These are phyloP conservation scores for Lophochroa leadbeateri DNA, from an alignment of 2,113 vertebrate species.

Conservation along the genomic window DNA sequence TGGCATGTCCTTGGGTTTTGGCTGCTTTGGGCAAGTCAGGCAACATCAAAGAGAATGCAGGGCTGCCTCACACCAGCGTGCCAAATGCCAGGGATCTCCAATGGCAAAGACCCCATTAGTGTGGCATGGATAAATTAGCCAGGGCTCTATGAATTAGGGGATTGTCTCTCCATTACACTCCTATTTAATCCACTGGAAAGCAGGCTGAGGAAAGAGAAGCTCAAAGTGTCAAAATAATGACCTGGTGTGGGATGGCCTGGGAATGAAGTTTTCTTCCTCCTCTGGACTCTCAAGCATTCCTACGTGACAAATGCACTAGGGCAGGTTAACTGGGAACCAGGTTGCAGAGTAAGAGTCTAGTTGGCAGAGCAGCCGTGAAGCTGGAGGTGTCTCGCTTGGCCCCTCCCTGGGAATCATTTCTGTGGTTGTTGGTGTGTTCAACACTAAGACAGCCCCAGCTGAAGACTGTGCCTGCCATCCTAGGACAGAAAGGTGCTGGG, in stretches of 20 bases:
- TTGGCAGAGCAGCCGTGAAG: neutral
- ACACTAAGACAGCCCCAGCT: neutral
- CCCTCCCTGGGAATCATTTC: neutral
- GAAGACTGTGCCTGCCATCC: neutral
- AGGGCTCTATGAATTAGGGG: slow-evolving; percentile 69
- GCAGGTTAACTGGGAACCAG: slow-evolving; percentile 17
- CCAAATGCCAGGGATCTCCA: slow-evolving; percentile 60
- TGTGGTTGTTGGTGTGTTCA: neutral
- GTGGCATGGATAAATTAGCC: slow-evolving; percentile 71
- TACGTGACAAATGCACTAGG: neutral
- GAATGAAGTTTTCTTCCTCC: slow-evolving; percentile 30
- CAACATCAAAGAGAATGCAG: slow-evolving; percentile 47
- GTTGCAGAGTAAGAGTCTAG: neutral
- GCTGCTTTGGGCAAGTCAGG: slow-evolving; percentile 7
- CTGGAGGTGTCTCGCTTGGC: neutral
- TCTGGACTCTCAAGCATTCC: neutral
- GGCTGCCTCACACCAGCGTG: slow-evolving; percentile 50
- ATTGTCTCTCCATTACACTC: slow-evolving; percentile 61
- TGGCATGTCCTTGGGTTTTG: neutral
- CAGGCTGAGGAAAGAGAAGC: slow-evolving; percentile 41
- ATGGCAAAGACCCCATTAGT: slow-evolving; percentile 67
- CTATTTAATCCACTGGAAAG: slow-evolving; percentile 60
- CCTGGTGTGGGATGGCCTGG: slow-evolving; percentile 49
- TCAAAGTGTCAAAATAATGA: slow-evolving; percentile 61
- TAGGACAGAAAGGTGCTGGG: slow-evolving; percentile 1